Evolutionary conservation across 2,888 invertebrate genomes (phyloP).

Genomic region (Trichopria drosophilae): DNA sequence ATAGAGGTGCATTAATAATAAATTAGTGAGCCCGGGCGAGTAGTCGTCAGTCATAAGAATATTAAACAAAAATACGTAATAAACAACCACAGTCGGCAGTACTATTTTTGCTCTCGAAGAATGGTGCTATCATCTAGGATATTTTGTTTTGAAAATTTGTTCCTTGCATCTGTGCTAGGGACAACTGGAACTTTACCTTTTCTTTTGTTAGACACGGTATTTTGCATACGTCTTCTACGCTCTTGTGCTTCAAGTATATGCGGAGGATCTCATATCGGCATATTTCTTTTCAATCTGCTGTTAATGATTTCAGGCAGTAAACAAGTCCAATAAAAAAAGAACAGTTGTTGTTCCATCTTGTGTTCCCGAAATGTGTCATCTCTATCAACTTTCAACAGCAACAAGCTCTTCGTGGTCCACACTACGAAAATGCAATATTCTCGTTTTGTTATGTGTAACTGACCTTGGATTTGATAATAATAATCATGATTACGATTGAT

Average conservation of each 20-base stretch:
- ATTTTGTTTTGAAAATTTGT: too few species aligned
- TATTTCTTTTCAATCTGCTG: constrained; percentile 19
- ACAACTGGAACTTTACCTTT: too few species aligned
- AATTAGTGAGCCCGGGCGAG: too few species aligned
- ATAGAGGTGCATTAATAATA: too few species aligned
- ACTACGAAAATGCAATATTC: constrained; percentile 34
- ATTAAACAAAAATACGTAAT: too few species aligned
- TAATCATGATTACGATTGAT: constrained; percentile 32
- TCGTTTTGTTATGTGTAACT: constrained; percentile 32
- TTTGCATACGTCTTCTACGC: too few species aligned
- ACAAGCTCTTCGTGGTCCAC: constrained; percentile 31
- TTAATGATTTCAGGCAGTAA: constrained; percentile 37
- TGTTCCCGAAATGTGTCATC: constrained; percentile 34
- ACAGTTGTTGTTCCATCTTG: constrained; percentile 19
- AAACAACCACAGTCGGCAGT: too few species aligned
- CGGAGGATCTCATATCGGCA: constrained; percentile 29
- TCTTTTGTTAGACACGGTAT: too few species aligned
- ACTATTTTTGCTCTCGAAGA: too few species aligned
- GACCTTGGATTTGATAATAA: constrained; percentile 38
- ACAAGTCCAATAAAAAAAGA: constrained; percentile 29
- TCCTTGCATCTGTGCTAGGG: too few species aligned
- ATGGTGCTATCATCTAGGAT: too few species aligned
- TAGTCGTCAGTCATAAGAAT: too few species aligned
- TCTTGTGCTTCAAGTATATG: constrained; percentile 17
- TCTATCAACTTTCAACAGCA: constrained; percentile 18